phyloP scores from a whole-genome alignment of 2,888 invertebrate species.

The Tetropium fuscum region DNA sequence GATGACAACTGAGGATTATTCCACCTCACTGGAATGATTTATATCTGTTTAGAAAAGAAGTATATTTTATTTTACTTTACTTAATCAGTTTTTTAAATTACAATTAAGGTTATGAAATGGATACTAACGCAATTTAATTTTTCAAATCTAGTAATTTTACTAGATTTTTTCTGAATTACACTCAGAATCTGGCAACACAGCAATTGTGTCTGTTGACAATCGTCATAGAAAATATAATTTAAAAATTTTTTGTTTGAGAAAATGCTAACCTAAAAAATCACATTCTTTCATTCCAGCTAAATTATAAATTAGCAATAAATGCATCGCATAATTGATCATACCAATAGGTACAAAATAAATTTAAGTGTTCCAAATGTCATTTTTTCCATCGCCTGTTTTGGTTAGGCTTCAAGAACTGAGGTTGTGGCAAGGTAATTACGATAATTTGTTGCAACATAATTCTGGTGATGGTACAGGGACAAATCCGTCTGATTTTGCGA shows the following conservation, averaged over 20 bases:
- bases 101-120: too few relatives aligned
- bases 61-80: too few relatives aligned
- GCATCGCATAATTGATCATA: conserved; percentile 8
- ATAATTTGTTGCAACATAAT: conserved; percentile 46
- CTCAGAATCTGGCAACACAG: too few relatives aligned
- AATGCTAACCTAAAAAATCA: conserved; percentile 18
- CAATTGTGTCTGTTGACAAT: conserved; percentile 6
- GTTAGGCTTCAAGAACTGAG: conserved; percentile 69
- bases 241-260: conserved; percentile 16
- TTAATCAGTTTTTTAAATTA: too few relatives aligned
- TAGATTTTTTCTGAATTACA: too few relatives aligned
- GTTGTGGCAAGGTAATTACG: conserved; percentile 69
- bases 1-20: too few relatives aligned
- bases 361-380: conserved; percentile 38
- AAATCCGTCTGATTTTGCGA: conserved; percentile 58
- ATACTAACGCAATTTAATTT: too few relatives aligned
- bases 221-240: too few relatives aligned
- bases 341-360: conserved; percentile 1
- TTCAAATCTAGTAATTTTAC: too few relatives aligned
- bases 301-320: conserved; percentile 5
- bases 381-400: conserved; percentile 41
- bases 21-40: too few relatives aligned
- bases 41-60: too few relatives aligned
- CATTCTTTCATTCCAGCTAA: not conserved
- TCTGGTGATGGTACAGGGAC: conserved; percentile 19